These are phyloP conservation scores for Calameuta pallipes DNA, from an alignment of 2,888 invertebrate genomes.

Conservation along the genomic window DNA sequence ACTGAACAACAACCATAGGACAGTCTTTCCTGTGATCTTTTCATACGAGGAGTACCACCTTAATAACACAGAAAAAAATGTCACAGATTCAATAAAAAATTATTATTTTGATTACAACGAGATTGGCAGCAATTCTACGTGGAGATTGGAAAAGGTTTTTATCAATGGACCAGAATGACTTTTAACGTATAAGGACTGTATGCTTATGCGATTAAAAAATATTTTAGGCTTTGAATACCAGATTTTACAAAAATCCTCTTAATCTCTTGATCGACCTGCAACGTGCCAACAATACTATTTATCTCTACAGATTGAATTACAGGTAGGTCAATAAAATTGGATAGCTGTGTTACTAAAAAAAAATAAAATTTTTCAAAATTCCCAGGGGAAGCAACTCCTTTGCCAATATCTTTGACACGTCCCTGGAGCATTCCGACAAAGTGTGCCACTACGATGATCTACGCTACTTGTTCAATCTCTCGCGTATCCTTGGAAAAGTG, in stretches of 20 bases:
- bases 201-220: background rate
- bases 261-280: constrained; percentile 13
- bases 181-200: background rate
- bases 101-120: constrained; percentile 8
- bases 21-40: constrained; percentile 14
- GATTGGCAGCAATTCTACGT: background rate
- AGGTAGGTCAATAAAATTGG: background rate
- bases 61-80: constrained; percentile 6
- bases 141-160: constrained; percentile 20
- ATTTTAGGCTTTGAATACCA: constrained; percentile 13
- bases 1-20: background rate
- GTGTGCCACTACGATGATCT: constrained; percentile 16
- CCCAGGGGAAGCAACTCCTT: background rate
- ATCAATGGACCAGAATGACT: background rate
- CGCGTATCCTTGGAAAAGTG: constrained; percentile 3
- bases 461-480: constrained; percentile 19
- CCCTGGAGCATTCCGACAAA: background rate
- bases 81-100: constrained; percentile 10
- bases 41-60: constrained; percentile 15
- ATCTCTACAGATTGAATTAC: constrained; percentile 18
- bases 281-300: constrained; percentile 19
- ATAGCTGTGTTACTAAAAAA: background rate
- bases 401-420: background rate
- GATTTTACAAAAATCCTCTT: constrained; percentile 15
- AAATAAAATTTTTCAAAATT: background rate